Conservation (phyloP, 1,140 invertebrate genomes). For the Callitettix versicolor region DNA sequence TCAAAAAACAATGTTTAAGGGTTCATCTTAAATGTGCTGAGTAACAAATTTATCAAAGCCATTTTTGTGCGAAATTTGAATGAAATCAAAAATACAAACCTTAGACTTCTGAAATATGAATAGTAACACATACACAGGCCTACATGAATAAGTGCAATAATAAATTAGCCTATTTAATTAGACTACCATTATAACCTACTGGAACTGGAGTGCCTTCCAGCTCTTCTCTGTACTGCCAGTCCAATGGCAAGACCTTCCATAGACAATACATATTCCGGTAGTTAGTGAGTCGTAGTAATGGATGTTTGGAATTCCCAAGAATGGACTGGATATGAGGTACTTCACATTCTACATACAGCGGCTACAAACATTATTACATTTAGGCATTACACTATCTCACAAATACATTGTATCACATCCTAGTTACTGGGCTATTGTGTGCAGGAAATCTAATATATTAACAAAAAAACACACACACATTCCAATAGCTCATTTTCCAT, state of each 20-base stretch:
- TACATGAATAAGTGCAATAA: too few relatives aligned
- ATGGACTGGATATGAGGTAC: slow-evolving; percentile 3
- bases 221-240: neutral
- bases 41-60: too few relatives aligned
- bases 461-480: neutral
- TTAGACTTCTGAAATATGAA: too few relatives aligned
- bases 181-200: too few relatives aligned
- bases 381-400: neutral
- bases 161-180: too few relatives aligned
- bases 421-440: neutral
- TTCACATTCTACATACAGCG: slow-evolving; percentile 4
- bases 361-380: neutral
- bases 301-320: slow-evolving; percentile 1
- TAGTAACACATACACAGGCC: too few relatives aligned
- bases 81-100: too few relatives aligned
- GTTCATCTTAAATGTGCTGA: too few relatives aligned
- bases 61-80: too few relatives aligned
- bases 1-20: too few relatives aligned
- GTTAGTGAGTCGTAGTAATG: slow-evolving; percentile 2
- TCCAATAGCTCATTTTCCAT: neutral
- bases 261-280: slow-evolving; percentile 8
- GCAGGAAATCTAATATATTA: neutral
- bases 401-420: neutral
- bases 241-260: neutral
- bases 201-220: neutral